Evolutionary conservation across 2,113 vertebrate genomes (phyloP), one percentile per base, ranked within the genome.

Genomic region (Phycodurus eques): DNA sequence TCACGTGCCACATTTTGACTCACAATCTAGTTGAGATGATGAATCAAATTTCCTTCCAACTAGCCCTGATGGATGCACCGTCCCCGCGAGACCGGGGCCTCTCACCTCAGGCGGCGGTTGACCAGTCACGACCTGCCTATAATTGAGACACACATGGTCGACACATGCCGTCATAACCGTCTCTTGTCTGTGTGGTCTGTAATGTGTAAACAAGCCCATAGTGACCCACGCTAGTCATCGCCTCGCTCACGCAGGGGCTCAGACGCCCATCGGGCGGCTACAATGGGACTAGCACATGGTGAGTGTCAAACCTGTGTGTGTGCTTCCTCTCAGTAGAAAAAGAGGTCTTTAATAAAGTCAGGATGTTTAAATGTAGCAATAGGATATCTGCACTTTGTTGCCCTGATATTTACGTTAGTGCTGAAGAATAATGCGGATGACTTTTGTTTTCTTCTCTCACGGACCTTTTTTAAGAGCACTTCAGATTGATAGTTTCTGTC

Each of bases 101-200:
- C 75, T 76, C 75, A 76, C 82, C 71, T 71, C 62, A 69, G 76
- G 47, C 35, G 39, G 78, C 78, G 73, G 80, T 71, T 80, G 84
- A 79, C 79, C 83, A 61, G 80, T 71, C 62, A 8, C 5, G 49
- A 75, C 78, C 79, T 74, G 74, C 53, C 78, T 78, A 82, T 84
- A 84, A 89, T 82, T 80, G 80, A 88, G 84, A 88, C 85, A 88
- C 87, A 91, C 89, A 88, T 91, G 90, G 90, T 2, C 39, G 78
- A 54, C 88, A 90, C 73, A 78, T 90, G 89, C 76, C 71, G 79
- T 69, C 84, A 64, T 79, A 81, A 82, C 78, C 33, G 68, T 80
- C 87, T 87, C 87, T 88, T 84, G 85, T 90, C 87, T 90, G 89
- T 91, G 87, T 87, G 86, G 85, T 89, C 90, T 80, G 72, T 74